Conservation (phyloP, 2,888 invertebrate genomes). For the Cerceris ruficornis region DNA sequence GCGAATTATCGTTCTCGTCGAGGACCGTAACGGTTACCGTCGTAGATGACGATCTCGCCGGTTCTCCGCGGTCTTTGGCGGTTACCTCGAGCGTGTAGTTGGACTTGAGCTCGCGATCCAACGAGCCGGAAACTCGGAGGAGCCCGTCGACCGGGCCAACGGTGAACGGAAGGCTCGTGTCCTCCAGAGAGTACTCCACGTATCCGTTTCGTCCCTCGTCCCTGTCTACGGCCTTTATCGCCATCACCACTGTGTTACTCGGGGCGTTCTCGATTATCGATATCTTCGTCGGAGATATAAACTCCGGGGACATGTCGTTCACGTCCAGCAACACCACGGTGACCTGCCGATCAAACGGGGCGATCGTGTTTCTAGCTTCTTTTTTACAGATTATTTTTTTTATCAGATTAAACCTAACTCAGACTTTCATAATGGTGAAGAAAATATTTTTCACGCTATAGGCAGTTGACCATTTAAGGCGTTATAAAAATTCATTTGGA, state of each 20-base stretch:
- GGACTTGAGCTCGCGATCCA: conserved; percentile 92
- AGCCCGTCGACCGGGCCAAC: conserved; percentile 94
- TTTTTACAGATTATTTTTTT: not conserved
- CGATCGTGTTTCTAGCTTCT: not conserved
- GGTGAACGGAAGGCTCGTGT: conserved; percentile 86
- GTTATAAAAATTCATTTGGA: too few species aligned
- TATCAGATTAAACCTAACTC: too few species aligned
- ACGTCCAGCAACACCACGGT: conserved; percentile 93
- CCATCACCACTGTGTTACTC: conserved; percentile 93
- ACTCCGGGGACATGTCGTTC: conserved; percentile 95
- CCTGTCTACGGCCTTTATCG: conserved; percentile 93
- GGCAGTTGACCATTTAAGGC: too few species aligned
- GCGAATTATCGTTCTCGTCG: conserved; percentile 95
- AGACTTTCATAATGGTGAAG: too few species aligned
- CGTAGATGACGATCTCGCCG: conserved; percentile 87
- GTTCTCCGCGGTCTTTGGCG: conserved; percentile 95
- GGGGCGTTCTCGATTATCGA: conserved; percentile 93
- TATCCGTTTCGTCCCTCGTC: conserved; percentile 96
- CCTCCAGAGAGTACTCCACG: conserved; percentile 91
- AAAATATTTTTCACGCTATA: too few species aligned
- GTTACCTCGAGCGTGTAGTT: conserved; percentile 90
- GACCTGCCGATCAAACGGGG: conserved; percentile 84
- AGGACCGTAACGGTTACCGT: conserved; percentile 89
- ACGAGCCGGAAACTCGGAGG: conserved; percentile 90
- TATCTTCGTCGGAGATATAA: conserved; percentile 91